These are phyloP conservation scores for Cryptus viduatorius DNA, from an alignment of 2,888 invertebrate genomes.

Conservation along the genomic window DNA sequence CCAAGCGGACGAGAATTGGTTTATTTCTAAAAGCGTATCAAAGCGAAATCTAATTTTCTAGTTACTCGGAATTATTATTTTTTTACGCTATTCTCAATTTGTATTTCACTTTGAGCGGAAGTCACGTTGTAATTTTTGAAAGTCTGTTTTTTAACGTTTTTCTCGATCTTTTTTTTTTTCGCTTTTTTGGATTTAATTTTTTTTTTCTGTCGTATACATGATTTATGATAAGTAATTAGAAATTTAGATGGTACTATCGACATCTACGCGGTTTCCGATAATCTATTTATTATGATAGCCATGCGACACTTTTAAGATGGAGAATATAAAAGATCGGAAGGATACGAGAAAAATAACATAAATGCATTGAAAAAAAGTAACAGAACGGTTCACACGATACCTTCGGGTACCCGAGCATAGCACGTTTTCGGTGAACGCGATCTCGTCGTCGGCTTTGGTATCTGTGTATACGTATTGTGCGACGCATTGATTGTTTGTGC, in stretches of 20 bases:
- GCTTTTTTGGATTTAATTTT: too few species aligned
- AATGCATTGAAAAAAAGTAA: constrained; percentile 45
- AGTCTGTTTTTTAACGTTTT: too few species aligned
- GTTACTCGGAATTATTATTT: background rate
- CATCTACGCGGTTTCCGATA: background rate
- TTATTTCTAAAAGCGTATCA: background rate
- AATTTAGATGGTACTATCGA: background rate
- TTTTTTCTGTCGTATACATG: too few species aligned
- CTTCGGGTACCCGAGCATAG: constrained; percentile 80
- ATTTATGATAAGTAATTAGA: background rate
- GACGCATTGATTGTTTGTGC: constrained; percentile 79
- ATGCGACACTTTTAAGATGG: constrained; percentile 78
- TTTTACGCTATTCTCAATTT: background rate
- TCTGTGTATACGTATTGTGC: constrained; percentile 81
- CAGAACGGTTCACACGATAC: constrained; percentile 74
- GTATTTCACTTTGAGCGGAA: background rate
- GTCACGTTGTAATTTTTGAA: too few species aligned
- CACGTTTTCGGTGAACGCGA: constrained; percentile 82
- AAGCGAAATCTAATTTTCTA: background rate
- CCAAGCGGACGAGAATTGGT: constrained; percentile 12
- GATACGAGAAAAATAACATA: constrained; percentile 13
- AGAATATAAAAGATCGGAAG: constrained; percentile 14
- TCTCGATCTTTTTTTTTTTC: too few species aligned
- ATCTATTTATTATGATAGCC: constrained; percentile 56
- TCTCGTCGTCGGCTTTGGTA: constrained; percentile 79